Evolutionary conservation across 2,888 invertebrate genomes (phyloP), one percentile per base, ranked within the genome.

Genomic region (Metopia argyrocephala): DNA sequence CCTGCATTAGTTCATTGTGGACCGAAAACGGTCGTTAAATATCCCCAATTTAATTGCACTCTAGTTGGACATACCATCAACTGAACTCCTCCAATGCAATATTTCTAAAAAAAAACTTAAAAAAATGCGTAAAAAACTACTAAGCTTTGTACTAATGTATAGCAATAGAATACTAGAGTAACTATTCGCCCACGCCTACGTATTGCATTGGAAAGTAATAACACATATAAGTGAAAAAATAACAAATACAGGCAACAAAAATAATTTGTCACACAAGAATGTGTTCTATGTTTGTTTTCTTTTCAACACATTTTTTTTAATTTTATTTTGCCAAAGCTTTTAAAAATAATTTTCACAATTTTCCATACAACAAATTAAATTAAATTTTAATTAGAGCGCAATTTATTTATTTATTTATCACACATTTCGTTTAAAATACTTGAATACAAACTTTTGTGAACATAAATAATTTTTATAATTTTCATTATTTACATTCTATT

Each of bases 181-280:
- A n/a, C n/a, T n/a, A n/a, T n/a, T n/a, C n/a, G n/a, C n/a, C n/a
- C n/a, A n/a, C n/a, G n/a, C n/a, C n/a, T n/a, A n/a, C n/a, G n/a
- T n/a, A n/a, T n/a, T n/a, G n/a, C n/a, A n/a, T n/a, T n/a, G n/a
- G n/a, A n/a, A n/a, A n/a, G n/a, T n/a, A n/a, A n/a, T n/a, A n/a
- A n/a, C n/a, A n/a, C n/a, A n/a, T n/a, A n/a, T n/a, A n/a, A 1
- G 38, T 20, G 18, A 64, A 65, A 65, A 48, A 7, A 18, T 18
- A 56, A 12, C 6, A 56, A 56, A 3, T 18, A 28, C 21, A 20
- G 12, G 62, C 75, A n/a, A n/a, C n/a, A n/a, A 76, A 70, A 79
- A 79, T 71, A 71, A 79, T 66, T 15, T 68, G 62, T 62, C 79
- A 71, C 5, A 4, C 5, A 62, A 76, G 68, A 68, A 50, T 9